Evolutionary conservation across 92 coral and sea anemone species (phyloP).

Genomic region (Actinernus sp.): DNA sequence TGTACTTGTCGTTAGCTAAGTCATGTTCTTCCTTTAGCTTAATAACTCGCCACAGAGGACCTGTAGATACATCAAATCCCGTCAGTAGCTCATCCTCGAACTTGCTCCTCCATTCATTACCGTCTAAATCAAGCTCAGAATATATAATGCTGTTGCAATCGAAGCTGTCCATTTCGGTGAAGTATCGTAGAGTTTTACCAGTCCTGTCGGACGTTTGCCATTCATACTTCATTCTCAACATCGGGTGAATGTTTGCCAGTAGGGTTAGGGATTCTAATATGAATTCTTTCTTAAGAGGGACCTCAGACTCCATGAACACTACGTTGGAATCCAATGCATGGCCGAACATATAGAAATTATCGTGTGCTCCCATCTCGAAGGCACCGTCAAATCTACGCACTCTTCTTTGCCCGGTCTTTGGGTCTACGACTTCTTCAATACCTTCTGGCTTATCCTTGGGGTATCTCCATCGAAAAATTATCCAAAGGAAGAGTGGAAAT

Average conservation of each 20-base stretch:
- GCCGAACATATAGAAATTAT: constrained; percentile 9
- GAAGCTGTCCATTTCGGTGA: constrained; percentile 38
- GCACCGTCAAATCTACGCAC: constrained; percentile 13
- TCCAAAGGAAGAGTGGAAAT: no score
- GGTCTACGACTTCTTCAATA: constrained; percentile 4
- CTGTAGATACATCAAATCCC: no score
- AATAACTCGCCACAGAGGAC: no score
- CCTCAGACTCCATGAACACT: constrained; percentile 21
- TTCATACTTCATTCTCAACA: constrained; percentile 28
- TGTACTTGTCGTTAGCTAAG: background rate
- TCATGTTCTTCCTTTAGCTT: background rate
- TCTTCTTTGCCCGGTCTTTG: constrained; percentile 18
- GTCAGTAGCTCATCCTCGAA: background rate
- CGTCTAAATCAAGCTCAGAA: no score
- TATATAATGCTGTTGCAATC: no score
- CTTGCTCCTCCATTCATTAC: no score
- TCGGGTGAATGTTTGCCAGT: constrained; percentile 14
- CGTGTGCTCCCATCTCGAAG: constrained; percentile 19
- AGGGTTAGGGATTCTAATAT: background rate
- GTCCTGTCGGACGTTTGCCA: background rate
- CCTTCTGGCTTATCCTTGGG: constrained; percentile 1
- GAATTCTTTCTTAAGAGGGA: constrained; percentile 6
- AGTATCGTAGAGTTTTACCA: constrained; percentile 11
- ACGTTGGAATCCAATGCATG: background rate
- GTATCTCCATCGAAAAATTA: no score